Base-by-base conservation (phyloP, 2,797 vertebrate species). In the Semaprochilodus insignis region DNA sequence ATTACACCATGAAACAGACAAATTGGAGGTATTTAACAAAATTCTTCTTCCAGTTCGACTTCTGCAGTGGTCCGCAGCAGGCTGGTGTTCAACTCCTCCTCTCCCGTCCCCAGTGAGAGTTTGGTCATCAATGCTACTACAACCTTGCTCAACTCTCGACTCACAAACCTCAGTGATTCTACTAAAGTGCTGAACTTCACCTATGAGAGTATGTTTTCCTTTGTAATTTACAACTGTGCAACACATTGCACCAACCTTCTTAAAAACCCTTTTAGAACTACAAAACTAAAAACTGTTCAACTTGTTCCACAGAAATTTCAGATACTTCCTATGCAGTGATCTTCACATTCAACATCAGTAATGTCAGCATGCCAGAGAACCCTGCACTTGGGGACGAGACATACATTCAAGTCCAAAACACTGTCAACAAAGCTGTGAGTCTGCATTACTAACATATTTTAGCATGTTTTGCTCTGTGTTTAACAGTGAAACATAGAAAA, bases 101-200 rank as follows among this genome's bases (percentile, higher is more conserved):
- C 40, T 82, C 59, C 34, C 11, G 69, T 78, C 17, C 75, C 81
- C 17, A 65, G 59, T 83, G 59, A 83, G 52, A 40, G 4, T 78
- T 44, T 66, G 16, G 81, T 78, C 16, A n/a, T 66, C 34, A 73
- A 5, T 48, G 34, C 51, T 55, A 23, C n/a, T 34, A 44, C 25
- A 2, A 66, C 3, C 23, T 60, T 83, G 19, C 17, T 48, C 21
- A 23, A 6, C 1, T 63, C 69, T 31, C 60, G 48, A 66, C 16
- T 13, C 0, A 0, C 5, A 71, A 34, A 82, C 27, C 74, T 62
- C 1, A 59, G 2, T 19, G 19, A 71, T n/a, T 25, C 81, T 59
- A 74, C 67, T 8, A 62, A 69, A 52, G 21, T 57, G 25, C 16
- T 44, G 40, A 82, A 74, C 7, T 2, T 60, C 34, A 66, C 48